Base-by-base conservation (phyloP, 2,888 invertebrate species). In the Amaurobius ferox region DNA sequence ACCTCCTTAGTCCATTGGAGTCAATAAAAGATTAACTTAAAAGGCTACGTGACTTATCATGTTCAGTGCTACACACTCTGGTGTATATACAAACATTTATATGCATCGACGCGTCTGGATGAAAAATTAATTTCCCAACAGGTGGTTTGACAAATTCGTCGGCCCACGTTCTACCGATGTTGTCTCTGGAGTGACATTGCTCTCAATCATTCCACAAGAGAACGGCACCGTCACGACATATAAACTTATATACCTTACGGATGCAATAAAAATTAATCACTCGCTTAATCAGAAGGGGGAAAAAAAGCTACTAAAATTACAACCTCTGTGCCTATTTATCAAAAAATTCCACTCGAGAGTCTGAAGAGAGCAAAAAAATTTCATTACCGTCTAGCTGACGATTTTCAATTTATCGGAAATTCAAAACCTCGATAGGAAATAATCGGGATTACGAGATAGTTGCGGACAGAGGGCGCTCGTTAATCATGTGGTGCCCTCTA, bases 401-500 rank as follows among this genome's bases (percentile, higher is more conserved):
- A 19, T 55, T 55, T 55, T 55, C 55, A 55, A 55, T 55, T 55
- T 55, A 23, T 55, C 2, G 55, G 55, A 55, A 55, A 55, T 55
- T 23, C 55, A 55, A 55, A 55, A 55, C 23, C 55, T 7, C 55
- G 55, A 11, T 11, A 1, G 5, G 1, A n/a, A 23, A 16, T 23
- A 55, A 55, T 55, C 55, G 23, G 19, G 11, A 23, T 55, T 16
- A 55, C 77, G 72, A 81, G 71, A 83, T 77, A 76, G 44, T 48
- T 28, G 13, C 48, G 70, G 44, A 71, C 70, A 66, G 72, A 66
- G 71, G 71, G 83, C 66, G 77, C 77, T 83, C 76, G 62, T 83
- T 76, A 85, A 77, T 77, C 72, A 85, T n/a, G 55, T 48, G 72
- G 30, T 55, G n/a, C n/a, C n/a, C 62, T 85, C 77, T 48, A 64